Evolutionary conservation across 2,797 vertebrate genomes (phyloP), one percentile per base, ranked within the genome.

Genomic region (Gymnoscopelus braueri): DNA sequence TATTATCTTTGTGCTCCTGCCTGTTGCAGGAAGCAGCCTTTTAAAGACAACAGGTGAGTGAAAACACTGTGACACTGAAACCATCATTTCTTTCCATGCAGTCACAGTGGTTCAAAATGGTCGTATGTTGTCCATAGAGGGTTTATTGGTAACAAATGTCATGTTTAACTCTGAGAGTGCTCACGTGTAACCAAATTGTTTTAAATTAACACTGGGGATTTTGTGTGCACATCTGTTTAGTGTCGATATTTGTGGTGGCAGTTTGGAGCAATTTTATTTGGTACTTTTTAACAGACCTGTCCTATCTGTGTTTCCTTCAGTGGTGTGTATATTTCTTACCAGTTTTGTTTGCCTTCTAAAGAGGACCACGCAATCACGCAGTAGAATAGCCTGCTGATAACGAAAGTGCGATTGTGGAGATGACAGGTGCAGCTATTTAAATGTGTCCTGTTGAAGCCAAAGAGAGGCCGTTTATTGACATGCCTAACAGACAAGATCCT

Each of bases 401-500:
- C n/a, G 48, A 59, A 77, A 77, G 73, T 29, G 32, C 63, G 39
- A 60, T 32, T 50, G 49, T 47, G 58, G 47, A 32, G 48, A 50
- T 57, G 26, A 55, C 14, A 61, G 44, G 58, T 52, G 66, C 65
- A 47, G 69, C 74, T 63, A 55, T 56, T 60, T 58, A 53, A 71
- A 72, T 70, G 80, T 78, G 80, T 86, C 83, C 84, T 75, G 88
- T 67, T 86, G 70, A 54, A 84, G 55, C 75, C 39, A 69, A 71
- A 60, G 79, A 84, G 76, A 50, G 84, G 56, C 53, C 75, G 80
- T 90, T 87, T 94, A 91, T 92, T 94, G 91, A 95, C 91, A 88
- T 87, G 89, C 77, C 88, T 84, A 92, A 94, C 90, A 72, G 88
- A 90, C 91, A 89, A 93, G 91, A 95, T 95, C 94, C 94, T 94